Evolutionary conservation across 2,888 invertebrate species (phyloP), one percentile per base, ranked within the genome.

Genomic region (Lottia scabra): DNA sequence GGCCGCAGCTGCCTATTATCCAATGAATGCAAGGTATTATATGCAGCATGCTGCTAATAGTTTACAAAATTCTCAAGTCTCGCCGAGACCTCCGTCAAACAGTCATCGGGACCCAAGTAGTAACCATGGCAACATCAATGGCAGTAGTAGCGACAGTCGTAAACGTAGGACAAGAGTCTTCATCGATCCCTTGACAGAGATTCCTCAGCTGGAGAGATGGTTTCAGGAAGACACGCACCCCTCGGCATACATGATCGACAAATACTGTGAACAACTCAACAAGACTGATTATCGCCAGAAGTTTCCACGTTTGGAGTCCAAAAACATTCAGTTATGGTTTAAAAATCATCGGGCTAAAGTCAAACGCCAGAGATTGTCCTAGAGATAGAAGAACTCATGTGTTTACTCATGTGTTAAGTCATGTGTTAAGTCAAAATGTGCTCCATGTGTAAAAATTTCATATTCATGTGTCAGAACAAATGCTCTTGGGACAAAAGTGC

Each of bases 241-340:
- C 56, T 97, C 98, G 83, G 98, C 99, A 91, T 96, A 97, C 91
- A 92, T 98, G 87, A 99, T 99, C 86, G 93, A 99, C 81, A 97
- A 98, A 90, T 99, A 98, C 90, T 99, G 99, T 2, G 97, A 98
- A 86, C 97, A 98, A 89, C 92, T 99, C 82, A 99, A 99, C 90
- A 93, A 95, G 78, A 97, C 98, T 94, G 96, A 97, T 69, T 99
- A 99, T 90, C 91, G 99, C 87, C 98, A 98, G 91, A 98, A 99
- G 90, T 99, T 99, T 90, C 99, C 99, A 0, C 94, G 96, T n/a
- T 92, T 99, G 77, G 99, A 99, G 90, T 97, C 98, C 63, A 99
- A 99, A 91, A 99, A 99, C 89, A 98, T 99, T 80, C 99, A 99
- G 91, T 97, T 99, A 90, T 99, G 99, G 99, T 99, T 98, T 91